Evolutionary conservation across 2,113 vertebrate species (phyloP), one percentile per base, ranked within the genome.

Genomic region (Uropsilus gracilis): DNA sequence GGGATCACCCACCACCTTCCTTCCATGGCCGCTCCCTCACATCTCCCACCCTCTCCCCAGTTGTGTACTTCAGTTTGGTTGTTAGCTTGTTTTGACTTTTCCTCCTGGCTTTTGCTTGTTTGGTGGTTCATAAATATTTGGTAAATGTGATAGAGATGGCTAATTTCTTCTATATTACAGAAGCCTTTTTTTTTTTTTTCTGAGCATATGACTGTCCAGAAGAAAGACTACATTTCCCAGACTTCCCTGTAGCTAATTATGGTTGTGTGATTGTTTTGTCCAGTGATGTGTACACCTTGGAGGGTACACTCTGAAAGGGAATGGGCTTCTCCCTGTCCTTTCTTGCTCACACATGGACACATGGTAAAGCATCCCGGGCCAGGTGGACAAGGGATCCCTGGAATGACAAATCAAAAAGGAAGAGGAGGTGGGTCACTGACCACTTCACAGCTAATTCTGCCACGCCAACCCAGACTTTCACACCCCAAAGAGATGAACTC

Each of bases 221-320:
- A 71, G 69, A 86, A 72, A 91, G 84, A 69, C 22, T 82, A 3
- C 34, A 30, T 55, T 89, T 95, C 37, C 48, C 63, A 86, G n/a
- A 72, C 6, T 39, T 57, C n/a, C 55, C 28, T 77, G 24, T 34
- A 82, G 63, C 68, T 50, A 32, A 39, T 86, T 32, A 26, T 0
- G 3, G 17, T 42, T 61, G 11, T 69, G 18, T 75, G n/a, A 75
- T 55, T 17, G 42, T 32, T 86, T 34, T 82, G 71, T 46, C 37
- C 69, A 59, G 8, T 10, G 34, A 32, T 32, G 0, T n/a, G 12
- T 13, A 26, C 30, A 81, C 16, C 24, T 37, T 69, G 24, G 30
- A 20, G 17, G 14, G 10, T 59, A 32, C 34, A 28, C 16, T 55
- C 48, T 48, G 57, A 63, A 84, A 72, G 46, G 37, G 6, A 50